Conservation (phyloP, 2,113 vertebrate species). For the Upupa epops region DNA sequence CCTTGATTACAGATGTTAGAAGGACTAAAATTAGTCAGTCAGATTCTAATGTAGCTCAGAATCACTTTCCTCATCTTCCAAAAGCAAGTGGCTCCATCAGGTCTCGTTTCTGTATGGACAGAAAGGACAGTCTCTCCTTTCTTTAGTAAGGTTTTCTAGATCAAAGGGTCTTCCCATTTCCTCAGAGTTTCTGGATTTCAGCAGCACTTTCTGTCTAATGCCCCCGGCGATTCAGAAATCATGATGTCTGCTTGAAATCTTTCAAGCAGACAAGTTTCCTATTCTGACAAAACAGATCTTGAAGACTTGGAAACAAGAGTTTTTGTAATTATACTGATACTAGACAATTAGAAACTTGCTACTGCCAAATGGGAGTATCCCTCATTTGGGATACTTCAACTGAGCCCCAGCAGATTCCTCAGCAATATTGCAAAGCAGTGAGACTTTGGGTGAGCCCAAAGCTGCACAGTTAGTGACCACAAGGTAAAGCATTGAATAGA, state of each 20-base stretch:
- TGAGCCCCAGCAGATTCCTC: not conserved
- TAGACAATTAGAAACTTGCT: not conserved
- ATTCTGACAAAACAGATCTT: not conserved
- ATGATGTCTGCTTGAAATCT: not conserved
- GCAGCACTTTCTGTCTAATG: not conserved
- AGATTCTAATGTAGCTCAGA: not conserved
- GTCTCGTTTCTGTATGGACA: not conserved
- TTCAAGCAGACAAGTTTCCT: not conserved
- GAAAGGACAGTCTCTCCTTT: not conserved
- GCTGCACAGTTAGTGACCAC: not conserved
- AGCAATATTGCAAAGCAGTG: not conserved
- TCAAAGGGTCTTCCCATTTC: not conserved
- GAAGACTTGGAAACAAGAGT: not conserved
- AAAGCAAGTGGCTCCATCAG: not conserved
- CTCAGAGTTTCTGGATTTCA: not conserved
- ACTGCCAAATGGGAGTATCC: not conserved
- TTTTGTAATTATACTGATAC: not conserved
- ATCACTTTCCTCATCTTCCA: not conserved
- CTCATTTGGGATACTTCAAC: not conserved
- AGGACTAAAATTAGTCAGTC: not conserved
- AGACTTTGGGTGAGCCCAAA: not conserved
- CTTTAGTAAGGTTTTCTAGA: not conserved
- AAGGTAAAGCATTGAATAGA: not conserved
- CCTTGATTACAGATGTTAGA: not conserved
- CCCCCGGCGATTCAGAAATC: not conserved